Evolutionary conservation across 2,888 invertebrate species (phyloP).

Genomic region (Rutpela maculata): DNA sequence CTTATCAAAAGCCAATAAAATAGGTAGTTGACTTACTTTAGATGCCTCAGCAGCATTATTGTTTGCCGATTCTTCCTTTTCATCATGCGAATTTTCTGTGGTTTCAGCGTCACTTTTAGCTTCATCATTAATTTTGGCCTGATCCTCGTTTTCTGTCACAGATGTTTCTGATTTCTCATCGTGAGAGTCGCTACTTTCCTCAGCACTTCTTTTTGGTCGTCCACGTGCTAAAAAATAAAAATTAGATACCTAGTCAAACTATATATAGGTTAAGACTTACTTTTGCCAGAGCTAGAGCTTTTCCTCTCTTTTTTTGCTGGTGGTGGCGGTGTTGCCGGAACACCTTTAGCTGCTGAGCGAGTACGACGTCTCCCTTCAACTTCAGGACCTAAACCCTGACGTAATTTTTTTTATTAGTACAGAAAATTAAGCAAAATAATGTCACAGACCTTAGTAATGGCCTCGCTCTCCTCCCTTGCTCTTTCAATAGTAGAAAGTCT

Average conservation of each 20-base stretch:
- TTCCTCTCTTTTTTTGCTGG: constrained; percentile 76
- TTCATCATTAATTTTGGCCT: constrained; percentile 66
- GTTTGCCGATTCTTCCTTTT: constrained; percentile 68
- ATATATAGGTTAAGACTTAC: constrained; percentile 42
- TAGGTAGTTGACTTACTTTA: constrained; percentile 55
- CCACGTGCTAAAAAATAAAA: constrained; percentile 66
- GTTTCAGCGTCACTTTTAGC: constrained; percentile 63
- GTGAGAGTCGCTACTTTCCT: constrained; percentile 69
- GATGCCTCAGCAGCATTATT: constrained; percentile 68
- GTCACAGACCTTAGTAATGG: constrained; percentile 57
- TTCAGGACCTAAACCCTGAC: constrained; percentile 75
- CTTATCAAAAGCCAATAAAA: not conserved
- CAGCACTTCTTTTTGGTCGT: constrained; percentile 65
- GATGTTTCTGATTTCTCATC: constrained; percentile 69
- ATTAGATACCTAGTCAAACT: not conserved
- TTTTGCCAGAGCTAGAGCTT: constrained; percentile 55
- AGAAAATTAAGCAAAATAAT: not conserved
- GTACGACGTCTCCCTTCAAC: constrained; percentile 77
- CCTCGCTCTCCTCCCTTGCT: constrained; percentile 75
- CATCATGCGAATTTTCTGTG: constrained; percentile 67
- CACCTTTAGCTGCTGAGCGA: constrained; percentile 76
- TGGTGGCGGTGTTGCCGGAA: constrained; percentile 75
- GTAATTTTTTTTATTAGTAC: constrained; percentile 16
- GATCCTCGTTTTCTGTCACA: constrained; percentile 66
- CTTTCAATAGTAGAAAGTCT: constrained; percentile 74